A percentile compares a stretch with the other conserved stretches of the same genome.
Evolutionary conservation across 1,140 invertebrate species (phyloP).

Genomic region (Drosophila mauritiana): DNA sequence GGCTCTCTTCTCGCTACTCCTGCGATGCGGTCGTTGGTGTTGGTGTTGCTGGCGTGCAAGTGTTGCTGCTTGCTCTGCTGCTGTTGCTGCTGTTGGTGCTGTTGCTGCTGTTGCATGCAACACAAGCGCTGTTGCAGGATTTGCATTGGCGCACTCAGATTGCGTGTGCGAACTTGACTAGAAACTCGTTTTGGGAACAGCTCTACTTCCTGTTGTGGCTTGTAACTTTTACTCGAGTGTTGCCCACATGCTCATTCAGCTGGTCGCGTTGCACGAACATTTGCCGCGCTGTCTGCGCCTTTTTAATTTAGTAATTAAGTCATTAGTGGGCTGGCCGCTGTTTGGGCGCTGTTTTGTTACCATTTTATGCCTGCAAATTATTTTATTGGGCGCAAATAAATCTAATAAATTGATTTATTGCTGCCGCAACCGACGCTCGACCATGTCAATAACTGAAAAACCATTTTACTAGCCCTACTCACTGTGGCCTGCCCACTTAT

Average conservation of each 20-base stretch:
- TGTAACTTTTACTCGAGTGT: slow-evolving; percentile 17
- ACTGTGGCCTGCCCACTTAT: slow-evolving; percentile 8
- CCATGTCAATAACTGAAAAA: slow-evolving; percentile 13
- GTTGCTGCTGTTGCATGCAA: slow-evolving; percentile 56
- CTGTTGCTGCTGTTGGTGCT: slow-evolving; percentile 57
- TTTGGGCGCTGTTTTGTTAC: slow-evolving; percentile 27
- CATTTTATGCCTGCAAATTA: slow-evolving; percentile 76
- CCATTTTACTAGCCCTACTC: slow-evolving; percentile 51
- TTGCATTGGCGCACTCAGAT: slow-evolving; percentile 67
- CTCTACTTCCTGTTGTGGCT: slow-evolving; percentile 47
- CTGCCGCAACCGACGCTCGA: slow-evolving; percentile 32
- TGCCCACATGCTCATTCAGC: slow-evolving; percentile 19
- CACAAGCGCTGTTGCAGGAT: slow-evolving; percentile 50
- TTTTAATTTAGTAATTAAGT: slow-evolving; percentile 79
- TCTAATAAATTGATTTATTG: slow-evolving; percentile 81
- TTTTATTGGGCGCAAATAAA: slow-evolving; percentile 76
- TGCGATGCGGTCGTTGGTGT: slow-evolving; percentile 43
- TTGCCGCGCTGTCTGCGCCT: slow-evolving; percentile 39
- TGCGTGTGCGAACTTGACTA: slow-evolving; percentile 39
- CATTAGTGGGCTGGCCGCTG: slow-evolving; percentile 49
- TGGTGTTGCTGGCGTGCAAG: slow-evolving; percentile 21
- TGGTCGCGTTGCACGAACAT: slow-evolving; percentile 32
- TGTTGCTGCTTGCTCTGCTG: slow-evolving; percentile 54
- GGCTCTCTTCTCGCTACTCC: slow-evolving; percentile 64
- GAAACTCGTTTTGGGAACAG: slow-evolving; percentile 64